These are phyloP conservation scores for Ammodramus savannarum DNA, from an alignment of 2,113 vertebrate species.

Conservation along the genomic window DNA sequence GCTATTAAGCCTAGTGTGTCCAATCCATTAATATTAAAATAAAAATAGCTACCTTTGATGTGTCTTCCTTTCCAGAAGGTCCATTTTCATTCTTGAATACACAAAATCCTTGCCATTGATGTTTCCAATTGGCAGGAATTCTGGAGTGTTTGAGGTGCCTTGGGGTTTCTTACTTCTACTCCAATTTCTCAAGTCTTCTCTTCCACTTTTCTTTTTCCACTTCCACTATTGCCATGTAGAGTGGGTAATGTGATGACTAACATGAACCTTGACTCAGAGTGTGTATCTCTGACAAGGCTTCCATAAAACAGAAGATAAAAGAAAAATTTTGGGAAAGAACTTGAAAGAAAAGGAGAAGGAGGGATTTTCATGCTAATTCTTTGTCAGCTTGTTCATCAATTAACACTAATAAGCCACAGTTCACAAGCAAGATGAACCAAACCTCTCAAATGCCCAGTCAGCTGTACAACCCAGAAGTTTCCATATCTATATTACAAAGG, in stretches of 20 bases:
- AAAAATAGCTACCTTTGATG: not conserved
- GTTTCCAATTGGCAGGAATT: not conserved
- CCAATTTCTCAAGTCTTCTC: not conserved
- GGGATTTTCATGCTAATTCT: not conserved
- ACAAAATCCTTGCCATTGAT: not conserved
- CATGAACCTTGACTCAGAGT: not conserved
- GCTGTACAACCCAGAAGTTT: not conserved
- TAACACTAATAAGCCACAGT: not conserved
- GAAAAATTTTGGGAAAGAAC: not conserved
- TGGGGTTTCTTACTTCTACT: not conserved
- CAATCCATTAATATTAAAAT: not conserved
- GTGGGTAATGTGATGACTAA: not conserved
- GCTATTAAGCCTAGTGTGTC: not conserved
- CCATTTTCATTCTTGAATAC: not conserved
- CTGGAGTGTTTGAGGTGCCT: not conserved
- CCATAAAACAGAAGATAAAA: not conserved
- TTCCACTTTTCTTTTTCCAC: not conserved
- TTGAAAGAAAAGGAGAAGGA: not conserved
- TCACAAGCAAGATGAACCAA: not conserved
- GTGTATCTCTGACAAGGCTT: not conserved
- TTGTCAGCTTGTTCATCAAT: not conserved
- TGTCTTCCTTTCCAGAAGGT: slow-evolving; percentile 3
- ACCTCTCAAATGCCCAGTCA: not conserved
- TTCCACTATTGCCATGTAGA: not conserved
- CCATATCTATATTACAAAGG: not conserved